Evolutionary conservation across 2,888 invertebrate species (phyloP).

Genomic region (Nemoura dubitans): DNA sequence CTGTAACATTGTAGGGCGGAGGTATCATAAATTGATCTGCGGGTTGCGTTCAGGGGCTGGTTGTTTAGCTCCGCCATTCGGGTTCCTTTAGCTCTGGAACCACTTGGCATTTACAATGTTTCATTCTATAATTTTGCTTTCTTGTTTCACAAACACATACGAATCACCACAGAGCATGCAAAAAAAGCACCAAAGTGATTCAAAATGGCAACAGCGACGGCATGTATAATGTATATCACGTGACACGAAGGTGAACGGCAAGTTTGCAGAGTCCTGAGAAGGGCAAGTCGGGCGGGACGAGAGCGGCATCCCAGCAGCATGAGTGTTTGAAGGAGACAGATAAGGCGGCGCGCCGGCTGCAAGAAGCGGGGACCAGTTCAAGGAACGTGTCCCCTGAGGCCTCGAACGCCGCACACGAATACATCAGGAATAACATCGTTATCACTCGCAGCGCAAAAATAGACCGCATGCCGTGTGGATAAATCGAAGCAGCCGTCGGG

Average conservation of each 20-base stretch:
- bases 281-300: background rate
- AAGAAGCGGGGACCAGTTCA: background rate
- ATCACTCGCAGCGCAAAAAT: background rate
- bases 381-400: background rate
- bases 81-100: too few relatives aligned
- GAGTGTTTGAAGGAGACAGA: conserved; percentile 33
- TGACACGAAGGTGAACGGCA: background rate
- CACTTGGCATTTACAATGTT: too few relatives aligned
- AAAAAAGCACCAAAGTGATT: too few relatives aligned
- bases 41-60: too few relatives aligned
- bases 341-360: conserved; percentile 4
- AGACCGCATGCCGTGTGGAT: background rate
- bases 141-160: too few relatives aligned
- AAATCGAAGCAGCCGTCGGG: too few relatives aligned
- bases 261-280: too few relatives aligned
- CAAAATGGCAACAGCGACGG: too few relatives aligned
- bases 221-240: background rate
- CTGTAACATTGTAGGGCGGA: background rate
- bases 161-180: too few relatives aligned
- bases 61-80: too few relatives aligned
- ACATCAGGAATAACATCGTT: background rate
- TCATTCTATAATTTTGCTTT: too few relatives aligned
- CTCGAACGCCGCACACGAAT: conserved; percentile 18
- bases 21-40: background rate
- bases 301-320: background rate